Percentiles rank a stretch among this genome's conserved stretches.
Evolutionary conservation across 2,113 vertebrate species (phyloP).

Genomic region (Noturus placidus): DNA sequence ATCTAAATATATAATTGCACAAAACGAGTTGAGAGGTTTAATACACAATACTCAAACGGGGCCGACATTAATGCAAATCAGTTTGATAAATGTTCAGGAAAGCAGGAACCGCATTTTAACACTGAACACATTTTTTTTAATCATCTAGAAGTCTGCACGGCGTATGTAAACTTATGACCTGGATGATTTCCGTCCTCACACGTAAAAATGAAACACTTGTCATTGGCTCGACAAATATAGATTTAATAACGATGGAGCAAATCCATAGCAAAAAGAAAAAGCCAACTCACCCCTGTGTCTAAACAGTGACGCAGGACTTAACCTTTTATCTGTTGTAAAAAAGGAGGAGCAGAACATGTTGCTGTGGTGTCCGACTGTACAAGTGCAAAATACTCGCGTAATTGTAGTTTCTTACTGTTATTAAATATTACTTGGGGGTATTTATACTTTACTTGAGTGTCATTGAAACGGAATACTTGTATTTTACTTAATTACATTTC

Average conservation of each 20-base stretch:
- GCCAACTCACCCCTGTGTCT: not conserved
- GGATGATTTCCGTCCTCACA: not conserved
- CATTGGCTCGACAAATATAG: not conserved
- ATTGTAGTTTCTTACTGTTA: not conserved
- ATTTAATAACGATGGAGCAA: not conserved
- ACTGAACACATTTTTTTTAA: too few relatives aligned
- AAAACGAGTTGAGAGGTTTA: too few relatives aligned
- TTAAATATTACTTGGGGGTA: not conserved
- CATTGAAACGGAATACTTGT: not conserved
- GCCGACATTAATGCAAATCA: too few relatives aligned
- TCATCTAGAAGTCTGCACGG: too few relatives aligned
- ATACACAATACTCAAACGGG: too few relatives aligned
- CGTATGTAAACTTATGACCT: too few relatives aligned
- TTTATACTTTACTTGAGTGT: not conserved
- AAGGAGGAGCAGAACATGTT: not conserved
- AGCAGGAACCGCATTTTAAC: too few relatives aligned
- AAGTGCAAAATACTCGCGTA: not conserved
- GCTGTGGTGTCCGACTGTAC: not conserved
- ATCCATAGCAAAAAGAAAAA: not conserved
- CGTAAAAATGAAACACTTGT: not conserved
- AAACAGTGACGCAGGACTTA: slow-evolving; percentile 8
- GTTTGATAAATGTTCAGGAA: too few relatives aligned
- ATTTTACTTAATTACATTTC: not conserved
- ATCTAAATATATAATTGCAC: too few relatives aligned
- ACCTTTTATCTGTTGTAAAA: slow-evolving; percentile 31